Percentiles rank a stretch among this genome's conserved stretches.
Evolutionary conservation across 2,888 invertebrate genomes (phyloP).

Genomic region (Athetis lepigone): DNA sequence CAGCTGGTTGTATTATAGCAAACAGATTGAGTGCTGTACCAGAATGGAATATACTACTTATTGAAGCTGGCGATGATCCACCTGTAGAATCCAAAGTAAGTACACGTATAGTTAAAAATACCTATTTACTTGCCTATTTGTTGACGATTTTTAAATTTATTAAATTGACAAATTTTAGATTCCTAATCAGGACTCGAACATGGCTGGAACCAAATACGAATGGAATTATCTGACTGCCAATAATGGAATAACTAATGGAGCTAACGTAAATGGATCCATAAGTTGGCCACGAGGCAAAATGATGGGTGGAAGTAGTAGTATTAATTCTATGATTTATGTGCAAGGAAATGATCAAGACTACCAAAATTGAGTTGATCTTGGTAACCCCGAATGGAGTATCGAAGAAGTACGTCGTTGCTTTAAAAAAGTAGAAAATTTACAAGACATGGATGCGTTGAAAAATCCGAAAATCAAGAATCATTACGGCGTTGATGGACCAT

Average conservation of each 20-base stretch:
- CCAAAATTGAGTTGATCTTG: slow-evolving; percentile 86
- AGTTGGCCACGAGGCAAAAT: slow-evolving; percentile 91
- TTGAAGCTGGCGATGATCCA: slow-evolving; percentile 86
- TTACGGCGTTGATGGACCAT: slow-evolving; percentile 84
- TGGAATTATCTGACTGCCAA: slow-evolving; percentile 96
- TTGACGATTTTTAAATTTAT: slow-evolving; percentile 72
- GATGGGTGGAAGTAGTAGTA: slow-evolving; percentile 89
- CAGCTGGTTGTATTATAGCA: slow-evolving; percentile 71
- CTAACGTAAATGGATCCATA: slow-evolving; percentile 80
- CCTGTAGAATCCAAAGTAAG: slow-evolving; percentile 44
- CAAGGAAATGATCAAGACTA: slow-evolving; percentile 88
- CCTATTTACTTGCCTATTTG: slow-evolving; percentile 34
- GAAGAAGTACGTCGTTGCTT: slow-evolving; percentile 83
- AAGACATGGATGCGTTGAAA: slow-evolving; percentile 69
- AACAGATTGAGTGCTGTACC: slow-evolving; percentile 69
- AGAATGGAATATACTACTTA: slow-evolving; percentile 78
- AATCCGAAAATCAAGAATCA: slow-evolving; percentile 62
- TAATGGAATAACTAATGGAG: slow-evolving; percentile 92
- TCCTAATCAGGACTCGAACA: slow-evolving; percentile 43
- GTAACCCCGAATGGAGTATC: slow-evolving; percentile 90
- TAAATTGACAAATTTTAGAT: slow-evolving; percentile 67
- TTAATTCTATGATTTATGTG: slow-evolving; percentile 91
- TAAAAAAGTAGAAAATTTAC: slow-evolving; percentile 79
- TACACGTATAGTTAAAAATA: neutral
- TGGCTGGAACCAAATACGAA: slow-evolving; percentile 89